Base-by-base conservation (phyloP, 92 coral and sea anemone genomes). In the Bergia puertoricense region DNA sequence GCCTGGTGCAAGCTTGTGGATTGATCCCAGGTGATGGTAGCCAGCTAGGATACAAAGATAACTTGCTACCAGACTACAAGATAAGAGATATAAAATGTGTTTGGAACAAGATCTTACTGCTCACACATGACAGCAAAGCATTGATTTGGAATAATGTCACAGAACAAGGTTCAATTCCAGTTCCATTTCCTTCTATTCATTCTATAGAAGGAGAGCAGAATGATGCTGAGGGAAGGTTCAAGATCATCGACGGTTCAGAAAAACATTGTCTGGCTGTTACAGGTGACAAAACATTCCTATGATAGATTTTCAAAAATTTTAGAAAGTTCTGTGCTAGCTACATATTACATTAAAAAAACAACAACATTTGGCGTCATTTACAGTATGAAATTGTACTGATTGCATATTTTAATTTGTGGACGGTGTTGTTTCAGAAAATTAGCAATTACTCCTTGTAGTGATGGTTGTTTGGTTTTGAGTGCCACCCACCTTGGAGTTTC, bases 91-190 rank as follows among this genome's bases (percentile, higher is more conserved):
- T 88, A 39, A 80, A 89, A 41, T 90, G 92, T 65, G 46, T 85
- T 68, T 91, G 96, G 95, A 88, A 89, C 76, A 91, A 89, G 85
- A 76, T 92, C 43, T 85, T 91, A 23, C 80, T 94, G 71, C 81
- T 94, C 46, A 86, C 95, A 0, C 59, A 77, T 38, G 88, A 87
- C 16, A 92, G 94, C 15, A 79, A 89, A 36, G 90, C 93, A 62
- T 68, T 93, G 44, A 38, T 88, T 6, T 95, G 98, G 98, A 90
- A 69, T 67, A 88, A 90, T 77, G 83, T 81, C 83, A 90, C 93
- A 42, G 81, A 51, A 10, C 68, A 41, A 45, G 88, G 72, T 13
- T 90, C 92, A 56, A 6, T 41, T 40, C 86, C 94, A 51, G 68
- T 16, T 30, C 87, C 23, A 38, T 66, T 81, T 68, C 50, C 46